A percentile compares a stretch with the other conserved stretches of the same genome.
Conservation (phyloP, 1,140 invertebrate genomes). For the Bursaphelenchus mucronatus region DNA sequence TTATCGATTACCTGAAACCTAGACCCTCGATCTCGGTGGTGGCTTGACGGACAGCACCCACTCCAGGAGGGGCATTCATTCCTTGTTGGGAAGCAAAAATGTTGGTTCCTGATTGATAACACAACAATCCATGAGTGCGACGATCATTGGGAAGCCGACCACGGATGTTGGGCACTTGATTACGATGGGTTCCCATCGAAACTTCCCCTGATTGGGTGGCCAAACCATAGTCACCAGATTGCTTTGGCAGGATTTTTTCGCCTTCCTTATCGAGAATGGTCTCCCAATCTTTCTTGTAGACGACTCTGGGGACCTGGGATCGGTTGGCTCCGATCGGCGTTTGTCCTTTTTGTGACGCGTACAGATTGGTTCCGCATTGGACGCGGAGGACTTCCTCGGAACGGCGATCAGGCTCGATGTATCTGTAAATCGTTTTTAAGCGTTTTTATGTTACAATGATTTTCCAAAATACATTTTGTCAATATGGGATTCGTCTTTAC, state of each 20-base stretch:
- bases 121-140: constrained; percentile 56
- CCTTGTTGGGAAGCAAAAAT: constrained; percentile 79
- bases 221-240: constrained; percentile 58
- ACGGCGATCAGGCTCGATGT: constrained; percentile 54
- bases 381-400: constrained; percentile 54
- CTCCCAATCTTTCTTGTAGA: constrained; percentile 61
- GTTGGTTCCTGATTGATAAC: constrained; percentile 80
- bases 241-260: constrained; percentile 59
- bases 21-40: constrained; percentile 58
- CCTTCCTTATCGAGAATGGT: constrained; percentile 60
- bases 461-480: background rate
- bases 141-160: constrained; percentile 59
- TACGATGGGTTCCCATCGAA: constrained; percentile 58
- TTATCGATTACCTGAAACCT: constrained; percentile 45
- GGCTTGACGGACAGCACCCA: constrained; percentile 59
- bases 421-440: constrained; percentile 38
- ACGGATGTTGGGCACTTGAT: constrained; percentile 60
- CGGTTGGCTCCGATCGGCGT: constrained; percentile 49
- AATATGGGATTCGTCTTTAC: constrained; percentile 25
- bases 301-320: constrained; percentile 53
- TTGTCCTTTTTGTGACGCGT: constrained; percentile 58
- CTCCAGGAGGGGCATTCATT: constrained; percentile 65
- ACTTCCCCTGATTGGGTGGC: constrained; percentile 58
- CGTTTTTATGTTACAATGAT: constrained; percentile 3
- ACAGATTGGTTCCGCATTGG: constrained; percentile 60